Evolutionary conservation across 1,140 invertebrate genomes (phyloP).

Genomic region (Caenorhabditis elegans): DNA sequence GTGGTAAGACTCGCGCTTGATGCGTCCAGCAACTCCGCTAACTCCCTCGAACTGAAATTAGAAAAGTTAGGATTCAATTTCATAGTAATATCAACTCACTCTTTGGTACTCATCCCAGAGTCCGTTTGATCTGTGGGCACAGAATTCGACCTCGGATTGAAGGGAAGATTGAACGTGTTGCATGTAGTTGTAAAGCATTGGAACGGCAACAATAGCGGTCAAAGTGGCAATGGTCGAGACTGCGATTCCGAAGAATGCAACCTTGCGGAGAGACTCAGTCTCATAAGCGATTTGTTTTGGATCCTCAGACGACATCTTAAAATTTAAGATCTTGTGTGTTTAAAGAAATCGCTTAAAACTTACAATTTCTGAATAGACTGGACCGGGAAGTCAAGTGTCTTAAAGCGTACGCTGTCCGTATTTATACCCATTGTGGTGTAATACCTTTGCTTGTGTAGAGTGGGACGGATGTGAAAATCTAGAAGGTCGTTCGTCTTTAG

Average conservation of each 20-base stretch:
- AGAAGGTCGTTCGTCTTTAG: conserved; percentile 4
- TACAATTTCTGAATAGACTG: not conserved
- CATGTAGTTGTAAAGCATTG: conserved; percentile 56
- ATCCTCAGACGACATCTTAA: conserved; percentile 38
- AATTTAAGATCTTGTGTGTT: not conserved
- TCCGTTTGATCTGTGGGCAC: conserved; percentile 45
- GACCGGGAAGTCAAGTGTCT: conserved; percentile 17
- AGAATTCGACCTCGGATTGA: conserved; percentile 50
- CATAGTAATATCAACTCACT: not conserved
- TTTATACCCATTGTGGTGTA: not conserved
- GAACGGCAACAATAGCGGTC: conserved; percentile 49
- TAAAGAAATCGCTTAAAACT: not conserved
- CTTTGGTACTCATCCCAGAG: conserved; percentile 48
- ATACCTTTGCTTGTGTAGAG: not conserved
- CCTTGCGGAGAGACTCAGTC: conserved; percentile 47
- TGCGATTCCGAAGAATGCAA: conserved; percentile 52
- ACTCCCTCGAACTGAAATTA: conserved; percentile 25
- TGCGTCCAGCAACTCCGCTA: conserved; percentile 31
- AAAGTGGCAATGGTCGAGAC: conserved; percentile 50
- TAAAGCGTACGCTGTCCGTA: not conserved
- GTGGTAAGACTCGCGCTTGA: conserved; percentile 41
- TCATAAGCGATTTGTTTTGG: conserved; percentile 32
- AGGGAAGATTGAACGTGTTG: conserved; percentile 52
- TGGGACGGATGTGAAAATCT: conserved; percentile 15
- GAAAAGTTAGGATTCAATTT: not conserved